Percentiles rank a stretch among this genome's conserved stretches.
Evolutionary conservation across 2,113 vertebrate genomes (phyloP).

Genomic region (Brachyhypopomus gauderio): DNA sequence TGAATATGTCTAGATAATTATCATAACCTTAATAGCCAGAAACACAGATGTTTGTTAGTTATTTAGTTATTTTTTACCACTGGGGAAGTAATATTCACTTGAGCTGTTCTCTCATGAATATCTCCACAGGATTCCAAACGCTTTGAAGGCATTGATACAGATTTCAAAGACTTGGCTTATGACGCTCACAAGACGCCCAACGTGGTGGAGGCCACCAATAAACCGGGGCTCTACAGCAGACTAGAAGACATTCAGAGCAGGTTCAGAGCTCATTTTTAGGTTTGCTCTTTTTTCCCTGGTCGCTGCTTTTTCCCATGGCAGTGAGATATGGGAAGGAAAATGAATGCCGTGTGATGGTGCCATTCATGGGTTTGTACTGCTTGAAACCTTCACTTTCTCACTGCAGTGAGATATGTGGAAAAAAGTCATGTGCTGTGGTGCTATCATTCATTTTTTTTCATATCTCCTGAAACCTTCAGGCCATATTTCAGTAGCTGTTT

Average conservation of each 20-base stretch:
- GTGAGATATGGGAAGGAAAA: neutral
- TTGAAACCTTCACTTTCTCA: neutral
- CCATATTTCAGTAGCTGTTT: constrained; percentile 13
- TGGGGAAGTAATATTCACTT: constrained; percentile 44
- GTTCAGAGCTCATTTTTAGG: constrained; percentile 65
- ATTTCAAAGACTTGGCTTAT: constrained; percentile 86
- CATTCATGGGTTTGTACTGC: neutral
- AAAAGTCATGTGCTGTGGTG: constrained; percentile 8
- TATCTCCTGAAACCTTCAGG: constrained; percentile 9
- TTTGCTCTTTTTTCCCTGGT: neutral
- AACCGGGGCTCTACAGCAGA: constrained; percentile 81
- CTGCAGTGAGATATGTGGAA: neutral
- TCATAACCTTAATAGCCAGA: constrained; percentile 44
- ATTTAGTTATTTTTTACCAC: constrained; percentile 47
- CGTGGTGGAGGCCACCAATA: constrained; percentile 88
- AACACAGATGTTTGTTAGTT: constrained; percentile 66
- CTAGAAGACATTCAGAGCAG: constrained; percentile 91
- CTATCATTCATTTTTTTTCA: neutral
- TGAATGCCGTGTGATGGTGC: neutral
- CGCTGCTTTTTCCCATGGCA: neutral
- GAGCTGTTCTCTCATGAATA: constrained; percentile 53
- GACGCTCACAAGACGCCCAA: constrained; percentile 84
- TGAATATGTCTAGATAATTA: constrained; percentile 57
- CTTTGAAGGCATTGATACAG: constrained; percentile 87
- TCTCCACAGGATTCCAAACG: constrained; percentile 83